Evolutionary conservation across 2,113 vertebrate genomes (phyloP).

Genomic region (Monarcha castaneiventris): DNA sequence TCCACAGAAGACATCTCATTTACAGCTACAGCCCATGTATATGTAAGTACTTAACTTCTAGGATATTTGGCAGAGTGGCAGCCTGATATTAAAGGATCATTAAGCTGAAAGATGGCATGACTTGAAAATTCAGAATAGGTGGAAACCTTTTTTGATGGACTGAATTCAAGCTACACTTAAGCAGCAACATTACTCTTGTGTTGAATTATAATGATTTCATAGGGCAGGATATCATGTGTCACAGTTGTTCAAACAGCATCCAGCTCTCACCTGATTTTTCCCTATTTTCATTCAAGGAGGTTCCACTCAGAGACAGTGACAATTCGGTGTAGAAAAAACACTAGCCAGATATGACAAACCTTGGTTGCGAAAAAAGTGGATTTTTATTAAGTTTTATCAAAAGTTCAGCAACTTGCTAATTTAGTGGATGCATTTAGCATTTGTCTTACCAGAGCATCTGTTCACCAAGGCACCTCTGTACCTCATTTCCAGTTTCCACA

Average conservation of each 20-base stretch:
- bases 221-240: neutral
- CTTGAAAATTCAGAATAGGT: constrained; percentile 21
- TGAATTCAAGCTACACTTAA: neutral
- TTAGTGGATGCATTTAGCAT: neutral
- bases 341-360: neutral
- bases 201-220: constrained; percentile 18
- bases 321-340: neutral
- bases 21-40: constrained; percentile 99
- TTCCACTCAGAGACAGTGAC: neutral
- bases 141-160: neutral
- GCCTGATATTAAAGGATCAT: constrained; percentile 41
- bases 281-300: neutral
- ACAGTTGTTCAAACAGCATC: constrained; percentile 1
- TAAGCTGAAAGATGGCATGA: constrained; percentile 19
- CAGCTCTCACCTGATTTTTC: neutral
- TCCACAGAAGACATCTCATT: constrained; percentile 99
- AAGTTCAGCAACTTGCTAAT: neutral
- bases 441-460: neutral
- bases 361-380: neutral
- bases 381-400: neutral
- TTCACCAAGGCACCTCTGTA: neutral
- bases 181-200: neutral
- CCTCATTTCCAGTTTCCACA: neutral
- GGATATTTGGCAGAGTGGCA: neutral
- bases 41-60: constrained; percentile 85